Conservation (phyloP, 2,113 vertebrate genomes). For the Pangasianodon gigas region DNA sequence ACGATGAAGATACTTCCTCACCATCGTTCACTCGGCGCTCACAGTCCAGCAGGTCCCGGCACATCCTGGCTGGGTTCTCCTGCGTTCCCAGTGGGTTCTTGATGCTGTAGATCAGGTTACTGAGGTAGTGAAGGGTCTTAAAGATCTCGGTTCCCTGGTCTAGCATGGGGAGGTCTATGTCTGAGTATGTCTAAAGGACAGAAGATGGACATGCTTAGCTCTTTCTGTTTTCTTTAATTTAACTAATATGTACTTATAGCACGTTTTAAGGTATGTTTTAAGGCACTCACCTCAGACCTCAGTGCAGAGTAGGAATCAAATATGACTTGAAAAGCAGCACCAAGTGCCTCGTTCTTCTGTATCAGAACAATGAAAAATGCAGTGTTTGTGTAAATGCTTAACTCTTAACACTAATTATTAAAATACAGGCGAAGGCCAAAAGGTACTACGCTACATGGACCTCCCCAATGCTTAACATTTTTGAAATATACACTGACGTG, state of each 20-base stretch:
- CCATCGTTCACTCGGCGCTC: slow-evolving; percentile 89
- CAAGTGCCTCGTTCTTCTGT: slow-evolving; percentile 77
- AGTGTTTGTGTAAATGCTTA: neutral
- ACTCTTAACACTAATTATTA: neutral
- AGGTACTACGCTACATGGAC: neutral
- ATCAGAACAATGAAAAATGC: slow-evolving; percentile 25
- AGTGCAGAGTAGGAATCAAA: slow-evolving; percentile 72
- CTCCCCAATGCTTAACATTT: neutral
- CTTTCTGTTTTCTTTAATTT: neutral
- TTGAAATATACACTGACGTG: neutral
- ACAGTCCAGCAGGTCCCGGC: slow-evolving; percentile 94
- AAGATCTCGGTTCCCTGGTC: slow-evolving; percentile 92
- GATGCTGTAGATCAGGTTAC: slow-evolving; percentile 93
- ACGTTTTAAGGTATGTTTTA: neutral
- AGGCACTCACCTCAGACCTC: slow-evolving; percentile 79
- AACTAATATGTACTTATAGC: neutral
- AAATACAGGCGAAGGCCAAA: neutral
- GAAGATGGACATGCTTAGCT: neutral
- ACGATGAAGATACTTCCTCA: slow-evolving; percentile 63
- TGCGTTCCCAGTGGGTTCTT: slow-evolving; percentile 92
- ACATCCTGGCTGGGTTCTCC: slow-evolving; percentile 91
- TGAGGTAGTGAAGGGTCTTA: slow-evolving; percentile 97
- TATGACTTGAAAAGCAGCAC: slow-evolving; percentile 78
- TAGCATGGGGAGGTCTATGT: slow-evolving; percentile 80
- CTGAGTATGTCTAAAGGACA: slow-evolving; percentile 73